Evolutionary conservation across 2,113 vertebrate species (phyloP).

Genomic region (Anoura caudifer): DNA sequence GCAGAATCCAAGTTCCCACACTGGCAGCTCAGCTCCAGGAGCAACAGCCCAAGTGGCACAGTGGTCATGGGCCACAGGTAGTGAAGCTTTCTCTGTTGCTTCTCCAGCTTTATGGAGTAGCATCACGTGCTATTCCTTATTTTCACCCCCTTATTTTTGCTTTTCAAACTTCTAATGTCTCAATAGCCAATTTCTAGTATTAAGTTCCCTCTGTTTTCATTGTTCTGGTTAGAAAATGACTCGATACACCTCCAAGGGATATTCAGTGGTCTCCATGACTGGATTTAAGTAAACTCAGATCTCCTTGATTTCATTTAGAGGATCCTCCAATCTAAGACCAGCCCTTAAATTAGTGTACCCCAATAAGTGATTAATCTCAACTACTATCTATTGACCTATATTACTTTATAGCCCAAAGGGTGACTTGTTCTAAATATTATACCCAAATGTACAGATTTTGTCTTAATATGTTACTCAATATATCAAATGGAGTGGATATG

Average conservation of each 20-base stretch:
- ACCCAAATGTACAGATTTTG: background rate
- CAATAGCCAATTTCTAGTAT: background rate
- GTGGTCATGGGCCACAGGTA: rapidly evolving
- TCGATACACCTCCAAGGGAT: background rate
- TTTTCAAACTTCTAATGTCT: background rate
- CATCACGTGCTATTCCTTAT: background rate
- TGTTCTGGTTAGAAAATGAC: background rate
- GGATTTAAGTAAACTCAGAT: background rate
- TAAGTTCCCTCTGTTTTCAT: background rate
- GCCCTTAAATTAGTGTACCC: background rate
- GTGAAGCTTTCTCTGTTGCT: background rate
- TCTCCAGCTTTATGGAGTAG: background rate
- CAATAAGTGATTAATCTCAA: background rate
- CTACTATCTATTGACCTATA: background rate
- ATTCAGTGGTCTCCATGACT: background rate
- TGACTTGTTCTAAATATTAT: background rate
- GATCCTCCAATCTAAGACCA: background rate
- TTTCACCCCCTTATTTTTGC: background rate
- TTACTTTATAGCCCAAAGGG: background rate
- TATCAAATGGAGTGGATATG: background rate
- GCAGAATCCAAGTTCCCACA: background rate
- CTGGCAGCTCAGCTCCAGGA: background rate
- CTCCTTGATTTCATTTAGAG: background rate
- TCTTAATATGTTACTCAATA: background rate
- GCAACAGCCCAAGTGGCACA: background rate